These are phyloP conservation scores for Hipparchia semele DNA, from an alignment of 2,888 invertebrate genomes.

Conservation along the genomic window DNA sequence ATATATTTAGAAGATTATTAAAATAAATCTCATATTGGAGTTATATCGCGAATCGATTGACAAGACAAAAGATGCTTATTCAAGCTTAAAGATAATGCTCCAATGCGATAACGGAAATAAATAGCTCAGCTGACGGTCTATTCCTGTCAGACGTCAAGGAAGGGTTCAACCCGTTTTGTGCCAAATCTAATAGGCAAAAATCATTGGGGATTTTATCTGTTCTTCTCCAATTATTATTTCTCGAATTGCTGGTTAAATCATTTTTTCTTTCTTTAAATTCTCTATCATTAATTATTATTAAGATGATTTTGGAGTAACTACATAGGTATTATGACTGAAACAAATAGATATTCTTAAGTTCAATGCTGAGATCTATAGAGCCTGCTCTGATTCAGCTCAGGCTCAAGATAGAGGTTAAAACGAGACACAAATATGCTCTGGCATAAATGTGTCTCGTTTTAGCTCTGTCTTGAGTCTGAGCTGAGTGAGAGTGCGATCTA, in stretches of 20 bases:
- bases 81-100: conserved; percentile 3
- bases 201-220: not conserved
- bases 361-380: no score
- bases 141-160: not conserved
- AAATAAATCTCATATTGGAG: not conserved
- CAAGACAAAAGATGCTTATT: not conserved
- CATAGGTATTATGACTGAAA: not conserved
- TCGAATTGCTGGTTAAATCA: no score
- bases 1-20: no score
- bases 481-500: no score
- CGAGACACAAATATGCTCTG: no score
- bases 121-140: not conserved
- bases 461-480: no score
- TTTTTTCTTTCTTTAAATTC: no score
- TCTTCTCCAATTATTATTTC: not conserved
- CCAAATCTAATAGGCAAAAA: not conserved
- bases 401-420: no score
- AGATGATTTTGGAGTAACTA: not conserved
- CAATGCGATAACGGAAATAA: conserved; percentile 1
- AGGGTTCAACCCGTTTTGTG: not conserved
- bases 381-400: no score
- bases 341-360: no score
- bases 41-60: not conserved
- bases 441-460: no score
- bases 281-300: no score